Conservation (phyloP, 2,888 invertebrate genomes). For the Zeuzera pyrina region DNA sequence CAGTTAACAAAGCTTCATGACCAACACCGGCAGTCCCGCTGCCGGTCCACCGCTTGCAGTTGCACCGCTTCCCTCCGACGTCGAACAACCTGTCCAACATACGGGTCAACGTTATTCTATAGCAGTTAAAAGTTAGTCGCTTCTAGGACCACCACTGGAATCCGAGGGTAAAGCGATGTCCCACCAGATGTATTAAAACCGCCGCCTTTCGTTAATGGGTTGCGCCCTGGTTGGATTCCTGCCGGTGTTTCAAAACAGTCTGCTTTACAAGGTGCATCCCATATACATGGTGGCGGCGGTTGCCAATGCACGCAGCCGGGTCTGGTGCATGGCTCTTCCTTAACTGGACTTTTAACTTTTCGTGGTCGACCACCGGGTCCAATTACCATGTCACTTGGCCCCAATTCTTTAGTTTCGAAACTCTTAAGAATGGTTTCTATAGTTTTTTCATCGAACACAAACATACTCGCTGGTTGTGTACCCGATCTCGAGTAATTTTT, state of each 20-base stretch:
- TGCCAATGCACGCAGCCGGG: constrained; percentile 52
- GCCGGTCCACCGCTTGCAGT: constrained; percentile 30
- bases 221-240: constrained; percentile 41
- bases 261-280: constrained; percentile 57
- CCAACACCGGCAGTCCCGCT: constrained; percentile 43
- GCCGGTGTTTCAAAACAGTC: constrained; percentile 52
- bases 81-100: constrained; percentile 55
- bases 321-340: constrained; percentile 45
- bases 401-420: constrained; percentile 35
- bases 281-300: constrained; percentile 54
- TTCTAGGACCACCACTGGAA: too few relatives aligned
- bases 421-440: constrained; percentile 31
- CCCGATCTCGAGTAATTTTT: too few relatives aligned
- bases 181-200: too few relatives aligned
- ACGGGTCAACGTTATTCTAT: neutral
- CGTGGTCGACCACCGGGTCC: constrained; percentile 32
- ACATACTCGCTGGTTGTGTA: too few relatives aligned
- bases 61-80: constrained; percentile 27
- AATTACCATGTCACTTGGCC: constrained; percentile 16
- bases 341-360: constrained; percentile 21
- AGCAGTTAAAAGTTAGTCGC: too few relatives aligned
- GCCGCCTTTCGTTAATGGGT: constrained; percentile 23
- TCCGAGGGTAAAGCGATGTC: too few relatives aligned
- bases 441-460: constrained; percentile 38
- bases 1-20: constrained; percentile 59